Conservation (phyloP, 2,888 invertebrate species). For the Iphiclides podalirius region DNA sequence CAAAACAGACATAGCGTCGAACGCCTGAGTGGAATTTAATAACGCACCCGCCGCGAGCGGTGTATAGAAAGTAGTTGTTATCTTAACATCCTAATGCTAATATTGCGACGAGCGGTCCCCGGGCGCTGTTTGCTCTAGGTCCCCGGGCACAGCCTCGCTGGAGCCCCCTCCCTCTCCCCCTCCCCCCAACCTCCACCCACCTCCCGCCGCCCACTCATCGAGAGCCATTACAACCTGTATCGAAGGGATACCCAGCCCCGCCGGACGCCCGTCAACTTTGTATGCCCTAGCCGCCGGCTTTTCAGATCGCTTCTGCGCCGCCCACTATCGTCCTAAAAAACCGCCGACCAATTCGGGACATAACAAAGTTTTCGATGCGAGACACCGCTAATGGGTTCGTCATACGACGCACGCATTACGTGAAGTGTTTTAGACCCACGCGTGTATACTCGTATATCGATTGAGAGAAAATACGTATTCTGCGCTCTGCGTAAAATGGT, state of each 20-base stretch:
- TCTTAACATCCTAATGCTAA: slow-evolving; percentile 42
- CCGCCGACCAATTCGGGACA: slow-evolving; percentile 46
- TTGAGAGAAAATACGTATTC: no score
- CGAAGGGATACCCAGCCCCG: no score
- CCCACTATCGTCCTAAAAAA: slow-evolving; percentile 33
- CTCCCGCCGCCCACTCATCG: no score
- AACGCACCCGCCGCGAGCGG: slow-evolving; percentile 4
- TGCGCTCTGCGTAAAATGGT: no score
- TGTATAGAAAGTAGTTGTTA: slow-evolving; percentile 19
- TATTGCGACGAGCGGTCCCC: slow-evolving; percentile 53
- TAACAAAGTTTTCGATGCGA: slow-evolving; percentile 24
- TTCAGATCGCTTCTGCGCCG: slow-evolving; percentile 49
- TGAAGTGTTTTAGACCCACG: no score
- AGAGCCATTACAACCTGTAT: slow-evolving; percentile 65
- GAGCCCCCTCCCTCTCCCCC: slow-evolving; percentile 32
- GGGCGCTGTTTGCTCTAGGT: slow-evolving; percentile 49
- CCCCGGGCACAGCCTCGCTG: slow-evolving; percentile 43
- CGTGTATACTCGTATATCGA: no score
- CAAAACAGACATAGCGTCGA: no score
- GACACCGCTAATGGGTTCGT: slow-evolving; percentile 34
- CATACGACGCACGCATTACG: background rate
- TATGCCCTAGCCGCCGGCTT: slow-evolving; percentile 44
- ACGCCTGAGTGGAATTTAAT: slow-evolving; percentile 18
- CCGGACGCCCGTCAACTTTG: slow-evolving; percentile 68
- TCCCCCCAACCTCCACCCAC: slow-evolving; percentile 34